Evolutionary conservation across 2,888 invertebrate genomes (phyloP).

Genomic region (Nematopogon swammerdamellus): DNA sequence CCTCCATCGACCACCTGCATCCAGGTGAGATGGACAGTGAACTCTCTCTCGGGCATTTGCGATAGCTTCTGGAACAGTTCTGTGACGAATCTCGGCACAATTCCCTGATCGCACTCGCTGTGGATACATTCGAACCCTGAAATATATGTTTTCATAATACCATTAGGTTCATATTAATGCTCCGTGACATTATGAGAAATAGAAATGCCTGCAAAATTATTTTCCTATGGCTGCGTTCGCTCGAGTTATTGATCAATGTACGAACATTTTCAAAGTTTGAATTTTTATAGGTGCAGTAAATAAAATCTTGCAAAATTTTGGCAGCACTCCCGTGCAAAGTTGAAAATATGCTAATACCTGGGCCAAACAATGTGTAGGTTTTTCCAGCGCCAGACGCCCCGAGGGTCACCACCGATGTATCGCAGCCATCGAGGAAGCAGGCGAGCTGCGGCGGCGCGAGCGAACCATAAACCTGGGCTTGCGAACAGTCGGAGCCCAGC

Average conservation of each 20-base stretch:
- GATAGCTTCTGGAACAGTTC: conserved; percentile 67
- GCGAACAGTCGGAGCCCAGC: conserved; percentile 58
- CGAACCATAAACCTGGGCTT: conserved; percentile 61
- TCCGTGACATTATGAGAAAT: too few species aligned
- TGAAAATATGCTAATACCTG: too few species aligned
- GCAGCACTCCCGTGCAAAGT: too few species aligned
- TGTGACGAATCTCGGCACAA: conserved; percentile 68
- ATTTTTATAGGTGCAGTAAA: too few species aligned
- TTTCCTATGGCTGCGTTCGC: too few species aligned
- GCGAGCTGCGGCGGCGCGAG: conserved; percentile 64
- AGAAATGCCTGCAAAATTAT: too few species aligned
- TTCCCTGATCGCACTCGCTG: conserved; percentile 68
- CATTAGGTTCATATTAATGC: too few species aligned
- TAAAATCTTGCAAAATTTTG: too few species aligned
- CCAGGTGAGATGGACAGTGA: conserved; percentile 67
- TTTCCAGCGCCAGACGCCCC: conserved; percentile 68
- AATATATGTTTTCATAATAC: conserved; percentile 15
- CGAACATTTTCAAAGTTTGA: too few species aligned
- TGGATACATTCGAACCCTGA: conserved; percentile 50
- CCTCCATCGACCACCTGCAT: conserved; percentile 69
- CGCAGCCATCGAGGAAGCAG: conserved; percentile 69
- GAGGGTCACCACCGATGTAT: conserved; percentile 69
- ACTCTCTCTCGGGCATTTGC: conserved; percentile 62
- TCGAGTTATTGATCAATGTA: too few species aligned
- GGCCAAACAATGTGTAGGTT: conserved; percentile 70